Conservation (phyloP, 2,797 vertebrate genomes). For the Enteromius anoplus region DNA sequence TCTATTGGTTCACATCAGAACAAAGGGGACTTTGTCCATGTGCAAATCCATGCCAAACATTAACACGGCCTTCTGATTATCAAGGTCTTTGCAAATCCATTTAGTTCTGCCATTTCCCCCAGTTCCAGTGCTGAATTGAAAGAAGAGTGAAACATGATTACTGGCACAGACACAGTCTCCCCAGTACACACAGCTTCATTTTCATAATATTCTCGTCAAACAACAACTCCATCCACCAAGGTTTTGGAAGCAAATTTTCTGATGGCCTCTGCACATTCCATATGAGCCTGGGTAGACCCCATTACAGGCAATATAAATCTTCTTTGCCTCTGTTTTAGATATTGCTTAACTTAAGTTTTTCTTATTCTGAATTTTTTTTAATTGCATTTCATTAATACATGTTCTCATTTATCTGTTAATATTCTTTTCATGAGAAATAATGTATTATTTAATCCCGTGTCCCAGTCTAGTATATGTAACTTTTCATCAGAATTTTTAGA, state of each 20-base stretch:
- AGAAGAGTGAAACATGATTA: constrained; percentile 32
- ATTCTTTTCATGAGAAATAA: neutral
- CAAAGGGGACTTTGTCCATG: constrained; percentile 16
- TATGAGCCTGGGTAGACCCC: neutral
- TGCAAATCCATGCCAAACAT: constrained; percentile 43
- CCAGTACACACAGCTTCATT: constrained; percentile 13
- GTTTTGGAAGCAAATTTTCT: neutral
- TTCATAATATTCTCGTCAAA: constrained; percentile 35
- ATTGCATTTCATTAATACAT: neutral
- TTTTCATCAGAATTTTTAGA: neutral
- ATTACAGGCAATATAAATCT: constrained; percentile 1
- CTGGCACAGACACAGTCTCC: constrained; percentile 10
- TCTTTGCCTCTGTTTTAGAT: neutral
- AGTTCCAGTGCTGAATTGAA: constrained; percentile 24
- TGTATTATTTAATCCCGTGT: neutral
- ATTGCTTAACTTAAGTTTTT: neutral
- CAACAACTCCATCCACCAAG: neutral
- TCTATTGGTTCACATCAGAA: constrained; percentile 15
- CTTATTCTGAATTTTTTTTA: neutral
- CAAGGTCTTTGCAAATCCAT: constrained; percentile 37
- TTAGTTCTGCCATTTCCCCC: constrained; percentile 41
- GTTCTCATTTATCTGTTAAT: neutral
- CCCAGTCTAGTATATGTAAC: neutral
- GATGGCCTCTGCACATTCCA: neutral
- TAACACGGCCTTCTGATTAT: constrained; percentile 19